Conservation (phyloP, 2,113 vertebrate species). For the Tapirus terrestris region DNA sequence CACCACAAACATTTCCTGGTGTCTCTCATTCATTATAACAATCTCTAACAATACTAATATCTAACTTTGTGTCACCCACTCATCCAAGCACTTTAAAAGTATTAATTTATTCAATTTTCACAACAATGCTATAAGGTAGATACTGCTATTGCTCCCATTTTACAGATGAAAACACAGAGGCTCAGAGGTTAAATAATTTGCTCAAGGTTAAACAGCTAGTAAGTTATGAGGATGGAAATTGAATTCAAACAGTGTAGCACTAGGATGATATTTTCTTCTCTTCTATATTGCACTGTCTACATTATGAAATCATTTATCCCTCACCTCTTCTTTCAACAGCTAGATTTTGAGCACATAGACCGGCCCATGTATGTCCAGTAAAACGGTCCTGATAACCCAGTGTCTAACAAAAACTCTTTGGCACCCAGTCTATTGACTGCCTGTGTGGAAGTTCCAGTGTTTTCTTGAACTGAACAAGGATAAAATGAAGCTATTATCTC, state of each 20-base stretch:
- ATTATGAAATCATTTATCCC: neutral
- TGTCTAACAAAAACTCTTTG: neutral
- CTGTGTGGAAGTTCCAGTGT: neutral
- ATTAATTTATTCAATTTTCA: neutral
- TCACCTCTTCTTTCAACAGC: neutral
- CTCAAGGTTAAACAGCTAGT: neutral
- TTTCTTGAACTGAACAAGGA: neutral
- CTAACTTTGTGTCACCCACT: neutral
- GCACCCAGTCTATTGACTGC: neutral
- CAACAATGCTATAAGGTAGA: neutral
- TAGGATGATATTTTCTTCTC: neutral
- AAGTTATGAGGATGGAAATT: neutral
- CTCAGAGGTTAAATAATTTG: neutral
- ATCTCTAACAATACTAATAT: neutral
- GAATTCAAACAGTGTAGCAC: neutral
- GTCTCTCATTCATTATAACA: neutral
- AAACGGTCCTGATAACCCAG: neutral
- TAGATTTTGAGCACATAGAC: neutral
- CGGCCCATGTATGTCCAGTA: too few species aligned
- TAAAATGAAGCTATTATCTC: neutral
- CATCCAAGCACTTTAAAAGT: neutral
- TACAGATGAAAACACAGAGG: neutral
- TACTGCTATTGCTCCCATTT: neutral
- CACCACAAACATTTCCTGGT: neutral
- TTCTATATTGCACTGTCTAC: rapidly evolving